Base-by-base conservation (phyloP, 2,888 invertebrate genomes). In the Acanthosoma haemorrhoidale region DNA sequence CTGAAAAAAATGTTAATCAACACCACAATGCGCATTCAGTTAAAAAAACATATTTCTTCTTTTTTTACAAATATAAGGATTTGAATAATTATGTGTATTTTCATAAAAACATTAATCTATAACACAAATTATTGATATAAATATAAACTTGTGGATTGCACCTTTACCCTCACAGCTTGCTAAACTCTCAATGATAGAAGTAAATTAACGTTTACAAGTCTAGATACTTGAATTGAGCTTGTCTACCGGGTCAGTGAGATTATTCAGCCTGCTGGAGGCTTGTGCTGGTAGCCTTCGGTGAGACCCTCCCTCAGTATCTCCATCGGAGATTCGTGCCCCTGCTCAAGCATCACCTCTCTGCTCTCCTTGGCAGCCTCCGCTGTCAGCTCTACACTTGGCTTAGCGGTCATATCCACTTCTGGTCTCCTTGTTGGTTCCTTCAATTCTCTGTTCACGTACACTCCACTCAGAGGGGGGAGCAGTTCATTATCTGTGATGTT, bases 1-100 rank as follows among this genome's bases (percentile, higher is more conserved):
- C 72, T 59, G 60, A 72, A 72, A 61, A 43, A 64, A 70, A 66
- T n/a, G 18, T 39, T 63, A 38, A 63, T 21, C 21, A 43, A 43
- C 43, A 43, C 43, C 25, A 43, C 18, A 11, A 21, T 43, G 43
- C 43, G 18, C 43, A 43, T 43, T 21, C 11, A 21, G 13, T 43
- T 43, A 13, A 18, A 21, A 43, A 43, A 43, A 41, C 18, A 43
- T 21, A 43, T 15, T 4, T 43, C 25, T 43, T 18, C 21, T 15
- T 31, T 31, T 31, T 58, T 58, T 31, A 39, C 38, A 63, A 63
- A 63, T 63, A 63, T 38, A 61, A 61, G 21, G n/a, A 38, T 39
- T 63, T 38, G 18, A 18, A 18, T 36, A 39, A 36, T 34, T 16
- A 15, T 16, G 13, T 32, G 38, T 25, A 15, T 11, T 32, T 8